Evolutionary conservation across 2,113 vertebrate species (phyloP), one percentile per base, ranked within the genome.

Genomic region (Microtus oregoni): DNA sequence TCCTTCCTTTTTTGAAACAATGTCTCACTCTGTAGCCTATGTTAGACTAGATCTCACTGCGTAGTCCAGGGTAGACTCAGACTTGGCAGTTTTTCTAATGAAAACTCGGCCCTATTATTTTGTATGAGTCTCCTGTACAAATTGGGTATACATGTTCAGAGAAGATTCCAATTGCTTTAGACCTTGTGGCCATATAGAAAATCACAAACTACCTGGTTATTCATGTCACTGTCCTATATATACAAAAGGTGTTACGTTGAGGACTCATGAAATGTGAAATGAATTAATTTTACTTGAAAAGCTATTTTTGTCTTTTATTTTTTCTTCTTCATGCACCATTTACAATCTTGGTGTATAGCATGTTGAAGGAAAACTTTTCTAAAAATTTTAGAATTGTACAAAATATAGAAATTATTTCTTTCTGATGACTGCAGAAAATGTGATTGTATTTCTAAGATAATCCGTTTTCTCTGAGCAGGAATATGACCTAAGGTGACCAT

Each of bases 161-260:
- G 72, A 63, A 83, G 67, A 44, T 78, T 86, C 63, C 41, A 72
- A 0, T 85, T 94, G 92, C 86, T 44, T 94, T 58, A 90, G 47
- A 58, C 15, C 30, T 50, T 79, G 50, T 95, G 93, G 65, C 50
- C 30, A 22, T 38, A 17, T 67, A 97, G 97, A 96, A 98, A 98
- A 65, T 67, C 96, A 95, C 95, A 93, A 96, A 95, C 97, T 91
- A 76, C 82, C 78, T 68, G 24, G 50, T 73, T 61, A 24, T 5
- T 2, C 32, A 86, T 91, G 24, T 95, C 95, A 75, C 61, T 83
- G 52, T 75, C 47, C n/a, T 90, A 3, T 35, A 65, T n/a, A 17
- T 24, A 35, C 11, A 47, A 95, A 88, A 19, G 50, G 50, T n/a
- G 30, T 79, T 32, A 0, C 65, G 4, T 72, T 35, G 90, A 87